A percentile compares a stretch with the other conserved stretches of the same genome.
phyloP scores from a whole-genome alignment of 2,797 vertebrate genomes.

The Champsocephalus gunnari region DNA sequence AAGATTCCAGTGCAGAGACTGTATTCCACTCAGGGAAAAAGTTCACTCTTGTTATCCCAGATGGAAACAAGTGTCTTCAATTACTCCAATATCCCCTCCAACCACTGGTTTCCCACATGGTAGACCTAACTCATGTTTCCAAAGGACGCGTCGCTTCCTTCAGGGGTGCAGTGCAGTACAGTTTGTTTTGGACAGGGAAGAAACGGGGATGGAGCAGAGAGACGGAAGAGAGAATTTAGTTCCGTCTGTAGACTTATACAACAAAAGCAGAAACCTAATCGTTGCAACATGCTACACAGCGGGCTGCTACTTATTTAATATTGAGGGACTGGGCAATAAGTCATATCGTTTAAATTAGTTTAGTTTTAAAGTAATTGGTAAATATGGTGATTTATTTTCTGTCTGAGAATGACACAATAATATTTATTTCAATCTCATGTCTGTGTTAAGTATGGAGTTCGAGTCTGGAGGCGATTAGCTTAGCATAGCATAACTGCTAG shows the following conservation, averaged over 20 bases:
- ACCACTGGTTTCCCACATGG: constrained; percentile 34
- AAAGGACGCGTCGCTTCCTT: constrained; percentile 81
- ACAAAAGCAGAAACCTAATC: constrained; percentile 33
- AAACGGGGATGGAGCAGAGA: constrained; percentile 50
- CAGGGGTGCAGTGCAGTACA: constrained; percentile 48
- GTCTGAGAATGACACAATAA: not conserved
- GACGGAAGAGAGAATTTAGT: constrained; percentile 47
- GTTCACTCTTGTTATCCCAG: constrained; percentile 45
- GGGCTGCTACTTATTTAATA: not conserved
- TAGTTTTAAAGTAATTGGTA: not conserved
- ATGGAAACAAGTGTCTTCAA: constrained; percentile 36
- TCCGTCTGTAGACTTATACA: constrained; percentile 46
- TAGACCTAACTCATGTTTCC: constrained; percentile 71
- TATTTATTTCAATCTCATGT: not conserved
- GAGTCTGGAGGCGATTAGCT: not conserved
- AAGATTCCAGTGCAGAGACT: constrained; percentile 31
- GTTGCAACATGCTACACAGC: constrained; percentile 42
- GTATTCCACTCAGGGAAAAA: constrained; percentile 16
- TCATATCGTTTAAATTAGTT: not conserved
- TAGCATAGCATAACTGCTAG: not conserved
- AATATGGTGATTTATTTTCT: not conserved
- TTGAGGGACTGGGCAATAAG: constrained; percentile 4
- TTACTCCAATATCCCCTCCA: constrained; percentile 25
- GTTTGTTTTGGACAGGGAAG: constrained; percentile 56
- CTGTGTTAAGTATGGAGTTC: not conserved